Base-by-base conservation (phyloP, 1,140 invertebrate species). In the Drosophila kanapiae region DNA sequence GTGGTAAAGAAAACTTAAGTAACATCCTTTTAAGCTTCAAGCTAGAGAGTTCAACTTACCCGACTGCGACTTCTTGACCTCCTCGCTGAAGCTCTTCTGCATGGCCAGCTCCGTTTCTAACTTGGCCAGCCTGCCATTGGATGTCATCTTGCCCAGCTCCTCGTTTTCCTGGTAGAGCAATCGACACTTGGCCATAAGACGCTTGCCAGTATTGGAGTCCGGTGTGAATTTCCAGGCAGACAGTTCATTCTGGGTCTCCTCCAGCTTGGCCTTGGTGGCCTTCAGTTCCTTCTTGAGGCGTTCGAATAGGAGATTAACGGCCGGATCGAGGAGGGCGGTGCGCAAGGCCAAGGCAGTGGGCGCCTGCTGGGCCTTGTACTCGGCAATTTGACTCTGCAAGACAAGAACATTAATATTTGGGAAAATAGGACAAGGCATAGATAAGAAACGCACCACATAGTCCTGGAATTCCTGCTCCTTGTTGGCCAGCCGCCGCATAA, bases 161-260 rank as follows among this genome's bases (percentile, higher is more conserved):
- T 99, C 98, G 94, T 99, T 99, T 93, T 99, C 99, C 75, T 99
- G 98, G 92, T 99, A 97, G n/a, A 99, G 94, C 74, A 99, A 94
- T 69, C 98, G 95, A 92, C 98, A 99, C 93, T 99, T 99, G 6
- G 98, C 98, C 98, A 99, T 99, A 64, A 99, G 94, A 74, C 98
- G 96, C 94, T 99, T 99, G 18, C 98, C 98, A 40, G 98, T 99
- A 94, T 99, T 98, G 72, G 98, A 99, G 94, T 99, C 98, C 35
- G 98, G 98, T 18, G 98, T 99, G 92, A 99, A 99, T 94, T 99
- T 99, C 98, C 98, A 99, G 2, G 98, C 98, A 69, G 97, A 97
- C 29, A 99, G 94, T 95, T 99, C 98, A 94, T 98, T 99, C 94
- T 99, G 98, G 29, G 98, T 99, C 94, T 99, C 98, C 93, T 99